Base-by-base conservation (phyloP, 2,888 invertebrate genomes). In the Reticulitermes lucifugus region DNA sequence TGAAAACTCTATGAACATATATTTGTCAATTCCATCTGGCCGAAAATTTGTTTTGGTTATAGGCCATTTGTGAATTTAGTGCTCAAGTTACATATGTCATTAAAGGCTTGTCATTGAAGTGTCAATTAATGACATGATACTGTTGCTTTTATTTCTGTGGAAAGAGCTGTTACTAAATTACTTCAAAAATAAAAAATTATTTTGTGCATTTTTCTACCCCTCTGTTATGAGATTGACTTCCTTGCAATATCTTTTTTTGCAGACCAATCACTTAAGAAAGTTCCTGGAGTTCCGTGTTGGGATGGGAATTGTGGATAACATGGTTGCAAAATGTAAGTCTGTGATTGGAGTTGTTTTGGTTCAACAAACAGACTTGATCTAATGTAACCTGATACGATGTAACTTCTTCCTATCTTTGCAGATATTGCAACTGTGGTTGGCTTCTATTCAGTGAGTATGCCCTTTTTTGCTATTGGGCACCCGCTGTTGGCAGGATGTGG, bases 361-460 rank as follows among this genome's bases (percentile, higher is more conserved):
- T 65, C 65, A 65, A n/a, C 65, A 2, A 65, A 6, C 12, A 65
- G 65, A 18, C 14, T n/a, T 65, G n/a, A n/a, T 25, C n/a, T 25
- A n/a, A 7, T n/a, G 2, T 65, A 65, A 46, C 5, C 25, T 65
- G 14, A n/a, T 3, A 0, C 46, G 25, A n/a, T 65, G n/a, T 65
- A 0, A 25, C 12, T n/a, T 65, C 10, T 65, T 2, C 86, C 87
- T 88, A 87, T 87, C 73, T 71, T 91, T 91, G 12, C 91, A 97
- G 97, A 99, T 91, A 92, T 98, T 87, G 99, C 99, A 0, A 98
- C 98, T n/a, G 95, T 97, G 73, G 97, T 99, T 84, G 99, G 99
- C 22, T 99, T 98, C 92, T 95, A 96, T 90, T 97, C 98, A 0
- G 98, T 99, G 12, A 98, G 98, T 77, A 92, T 98, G 86, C 99